phyloP scores from a whole-genome alignment of 1,140 invertebrate species.

The Arctopsyche grandis region DNA sequence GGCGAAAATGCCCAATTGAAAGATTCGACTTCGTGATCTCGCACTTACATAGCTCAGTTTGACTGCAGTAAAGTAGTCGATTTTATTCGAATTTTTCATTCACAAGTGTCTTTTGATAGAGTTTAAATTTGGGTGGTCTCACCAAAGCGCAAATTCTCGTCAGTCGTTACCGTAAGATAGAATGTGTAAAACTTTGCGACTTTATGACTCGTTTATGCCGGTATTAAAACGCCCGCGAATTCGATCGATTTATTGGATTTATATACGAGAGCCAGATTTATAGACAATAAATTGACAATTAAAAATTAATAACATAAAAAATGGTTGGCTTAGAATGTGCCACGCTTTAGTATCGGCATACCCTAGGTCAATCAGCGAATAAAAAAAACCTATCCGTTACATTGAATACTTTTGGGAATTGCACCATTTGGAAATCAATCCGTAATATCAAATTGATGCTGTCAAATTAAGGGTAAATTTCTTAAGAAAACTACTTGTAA shows the following conservation, averaged over 20 bases:
- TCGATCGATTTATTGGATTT: conserved; percentile 27
- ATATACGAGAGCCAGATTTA: conserved; percentile 6
- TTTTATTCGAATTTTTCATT: neutral
- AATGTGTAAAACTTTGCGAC: conserved; percentile 23
- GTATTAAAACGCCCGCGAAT: conserved; percentile 22
- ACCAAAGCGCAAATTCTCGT: neutral
- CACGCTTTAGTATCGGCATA: neutral
- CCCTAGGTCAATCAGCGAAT: neutral
- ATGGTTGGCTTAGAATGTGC: neutral
- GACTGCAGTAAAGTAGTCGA: neutral
- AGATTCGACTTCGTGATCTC: conserved; percentile 22
- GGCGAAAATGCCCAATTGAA: conserved; percentile 45
- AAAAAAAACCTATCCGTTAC: neutral
- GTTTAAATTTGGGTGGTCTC: neutral
- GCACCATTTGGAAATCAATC: too few species aligned
- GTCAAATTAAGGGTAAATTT: too few species aligned
- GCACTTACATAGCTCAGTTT: neutral
- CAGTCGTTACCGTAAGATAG: conserved; percentile 11
- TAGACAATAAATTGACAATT: conserved; percentile 31
- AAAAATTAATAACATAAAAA: conserved; percentile 23
- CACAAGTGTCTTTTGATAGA: too few species aligned
- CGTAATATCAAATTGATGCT: too few species aligned
- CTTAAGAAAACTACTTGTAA: too few species aligned
- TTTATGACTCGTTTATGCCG: conserved; percentile 21
- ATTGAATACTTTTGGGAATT: too few species aligned